These are phyloP conservation scores for Minunthozetes semirufus DNA, from an alignment of 2,888 invertebrate genomes.

Conservation along the genomic window DNA sequence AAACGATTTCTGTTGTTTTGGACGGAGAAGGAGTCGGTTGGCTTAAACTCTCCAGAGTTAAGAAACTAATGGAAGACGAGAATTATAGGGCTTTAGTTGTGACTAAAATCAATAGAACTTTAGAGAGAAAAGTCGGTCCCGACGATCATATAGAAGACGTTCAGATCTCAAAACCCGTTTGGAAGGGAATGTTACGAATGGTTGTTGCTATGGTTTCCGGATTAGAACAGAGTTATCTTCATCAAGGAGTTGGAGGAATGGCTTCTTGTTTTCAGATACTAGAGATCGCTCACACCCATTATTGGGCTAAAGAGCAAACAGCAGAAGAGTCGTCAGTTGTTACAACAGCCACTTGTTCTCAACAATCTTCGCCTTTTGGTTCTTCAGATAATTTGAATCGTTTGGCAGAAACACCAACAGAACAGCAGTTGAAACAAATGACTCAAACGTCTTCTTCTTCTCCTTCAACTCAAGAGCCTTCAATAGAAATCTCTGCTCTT, in stretches of 20 bases:
- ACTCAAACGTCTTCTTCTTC: too few species aligned
- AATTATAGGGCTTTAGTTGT: constrained; percentile 92
- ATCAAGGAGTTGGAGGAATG: constrained; percentile 93
- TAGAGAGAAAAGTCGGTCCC: constrained; percentile 84
- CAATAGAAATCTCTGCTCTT: constrained; percentile 21
- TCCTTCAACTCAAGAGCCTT: too few species aligned
- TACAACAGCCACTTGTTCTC: constrained; percentile 51
- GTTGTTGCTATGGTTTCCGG: constrained; percentile 82
- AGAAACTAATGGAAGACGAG: constrained; percentile 97
- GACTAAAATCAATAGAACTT: constrained; percentile 84
- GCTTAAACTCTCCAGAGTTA: constrained; percentile 83
- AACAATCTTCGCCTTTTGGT: constrained; percentile 45
- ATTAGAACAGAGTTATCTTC: constrained; percentile 80
- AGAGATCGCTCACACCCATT: constrained; percentile 98
- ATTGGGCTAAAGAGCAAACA: constrained; percentile 79
- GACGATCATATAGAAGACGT: constrained; percentile 97
- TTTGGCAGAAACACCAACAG: background rate
- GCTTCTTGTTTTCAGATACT: constrained; percentile 87
- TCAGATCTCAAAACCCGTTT: constrained; percentile 78
- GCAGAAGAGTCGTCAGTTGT: constrained; percentile 46
- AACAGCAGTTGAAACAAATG: background rate
- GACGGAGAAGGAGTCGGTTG: constrained; percentile 94
- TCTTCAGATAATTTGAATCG: constrained; percentile 27
- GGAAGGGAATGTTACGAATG: constrained; percentile 94
- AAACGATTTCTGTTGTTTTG: constrained; percentile 73